phyloP scores from a whole-genome alignment of 2,888 invertebrate species.

The Cryptophagus acutangulus region DNA sequence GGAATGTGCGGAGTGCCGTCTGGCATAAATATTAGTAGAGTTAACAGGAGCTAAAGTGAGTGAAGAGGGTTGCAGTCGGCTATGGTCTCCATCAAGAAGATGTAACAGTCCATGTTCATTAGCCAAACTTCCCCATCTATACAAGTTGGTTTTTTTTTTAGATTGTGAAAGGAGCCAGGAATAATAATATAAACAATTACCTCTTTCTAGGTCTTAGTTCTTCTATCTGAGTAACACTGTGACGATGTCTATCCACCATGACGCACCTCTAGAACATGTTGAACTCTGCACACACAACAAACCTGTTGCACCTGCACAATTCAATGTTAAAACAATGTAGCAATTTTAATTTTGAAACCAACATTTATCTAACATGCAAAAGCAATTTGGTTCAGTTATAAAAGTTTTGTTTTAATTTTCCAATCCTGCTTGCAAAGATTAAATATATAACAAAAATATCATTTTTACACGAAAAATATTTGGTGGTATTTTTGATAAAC shows the following conservation, averaged over 20 bases:
- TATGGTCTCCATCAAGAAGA: constrained; percentile 37
- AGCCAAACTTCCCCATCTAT: constrained; percentile 42
- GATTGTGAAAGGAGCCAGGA: too few relatives aligned
- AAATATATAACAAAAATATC: too few relatives aligned
- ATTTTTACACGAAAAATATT: too few relatives aligned
- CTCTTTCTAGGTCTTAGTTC: constrained; percentile 37
- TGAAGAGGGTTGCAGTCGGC: constrained; percentile 35
- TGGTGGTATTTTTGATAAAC: too few relatives aligned
- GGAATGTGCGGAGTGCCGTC: constrained; percentile 45
- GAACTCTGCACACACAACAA: constrained; percentile 28
- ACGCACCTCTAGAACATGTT: constrained; percentile 34
- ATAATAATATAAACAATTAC: constrained; percentile 22
- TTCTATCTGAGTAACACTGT: constrained; percentile 37
- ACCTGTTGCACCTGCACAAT: constrained; percentile 39
- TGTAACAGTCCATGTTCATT: constrained; percentile 40
- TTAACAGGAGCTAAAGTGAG: constrained; percentile 43
- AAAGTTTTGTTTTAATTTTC: too few relatives aligned
- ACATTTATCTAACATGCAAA: too few relatives aligned
- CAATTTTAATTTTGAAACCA: too few relatives aligned
- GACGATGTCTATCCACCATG: constrained; percentile 41
- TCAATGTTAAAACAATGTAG: too few relatives aligned
- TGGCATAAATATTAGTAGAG: constrained; percentile 42
- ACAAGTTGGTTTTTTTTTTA: constrained; percentile 9
- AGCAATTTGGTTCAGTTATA: too few relatives aligned
- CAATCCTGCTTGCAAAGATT: too few relatives aligned